Evolutionary conservation across 2,113 vertebrate species (phyloP), one percentile per base, ranked within the genome.

Genomic region (Mixornis gularis): DNA sequence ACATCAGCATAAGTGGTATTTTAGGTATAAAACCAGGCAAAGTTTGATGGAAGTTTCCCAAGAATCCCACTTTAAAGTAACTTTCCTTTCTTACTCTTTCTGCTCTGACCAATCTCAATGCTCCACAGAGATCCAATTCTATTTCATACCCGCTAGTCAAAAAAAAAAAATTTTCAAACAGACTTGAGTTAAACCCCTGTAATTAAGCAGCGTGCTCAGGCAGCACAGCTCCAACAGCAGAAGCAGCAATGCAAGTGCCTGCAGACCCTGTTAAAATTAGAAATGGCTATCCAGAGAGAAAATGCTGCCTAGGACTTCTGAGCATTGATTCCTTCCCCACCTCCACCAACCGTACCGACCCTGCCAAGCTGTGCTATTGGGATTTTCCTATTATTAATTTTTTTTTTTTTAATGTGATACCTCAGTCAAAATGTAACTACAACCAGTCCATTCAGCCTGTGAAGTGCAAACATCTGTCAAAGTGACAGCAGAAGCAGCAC

Each of bases 101-200:
- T 74, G 60, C 56, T 64, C 49, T 69, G 22, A 49, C 59, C 70
- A 79, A 60, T 38, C 60, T 79, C 78, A 81, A 3, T 49, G 65
- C 85, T 91, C 85, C 65, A 58, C 38, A 89, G 83, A 90, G 62
- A 76, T 68, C n/a, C 65, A 87, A 79, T 79, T 92, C 89, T 29
- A 79, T 62, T 89, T 87, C 74, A 65, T 81, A 94, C 44, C 85
- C 12, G 0, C 59, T 43, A 83, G 77, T 38, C 27, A 82, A 80
- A 81, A 92, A 81, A 74, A 78, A 76, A 87, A 80, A 29, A 72
- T n/a, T 7, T 68, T 84, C 78, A 71, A 40, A 64, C n/a, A 69
- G 85, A 76, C 38, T 82, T 34, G 46, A 91, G 46, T 46, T 72
- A 58, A 94, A 25, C 58, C 40, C 10, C 73, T 76, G 44, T 52